Evolutionary conservation across 37 sponge, comb jelly and placozoan species (phyloP), one percentile per base, ranked within the genome.

Genomic region (Ephydatia muelleri): DNA sequence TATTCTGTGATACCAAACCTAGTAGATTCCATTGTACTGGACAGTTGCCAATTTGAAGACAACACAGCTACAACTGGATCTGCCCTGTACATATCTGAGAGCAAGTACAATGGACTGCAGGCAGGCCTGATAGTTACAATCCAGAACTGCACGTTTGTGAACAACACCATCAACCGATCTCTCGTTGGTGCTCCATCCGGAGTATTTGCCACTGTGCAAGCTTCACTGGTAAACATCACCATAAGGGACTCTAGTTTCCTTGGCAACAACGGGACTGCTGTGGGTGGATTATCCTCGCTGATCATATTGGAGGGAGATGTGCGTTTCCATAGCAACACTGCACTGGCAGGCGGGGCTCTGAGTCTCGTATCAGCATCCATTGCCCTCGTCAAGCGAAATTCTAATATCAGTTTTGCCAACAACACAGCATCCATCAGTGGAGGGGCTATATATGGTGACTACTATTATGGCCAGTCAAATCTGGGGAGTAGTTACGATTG

Each of bases 261-360:
- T 70, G 2, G 25, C 8, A 75, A 90, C 70, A 90, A 81, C 82
- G 90, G 85, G 12, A 85, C 90, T 22, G 85, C 77, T 8, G 5
- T 90, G 5, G 70, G 67, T 12, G 25, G 57, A 0, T 32, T 36
- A 0, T 9, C 38, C 12, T 27, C 36, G 0, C 21, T 80, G 1
- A 5, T 85, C 12, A 25, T 33, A 34, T 4, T 89, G 2, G 31
- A 73, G 22, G 89, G 68, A 38, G 6, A 35, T 4, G 36, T 76
- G 23, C 25, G 26, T 0, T 76, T 90, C 28, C 4, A 5, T 21
- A 81, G 81, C 47, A 90, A 90, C 32, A 73, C 72, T 49, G 90
- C 47, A n/a, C 36, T 81, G 8, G 76, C 67, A 77, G 90, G 85
- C 16, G 90, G 90, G 27, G 85, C 67, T 4, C 9, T 90, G 5